A percentile compares a stretch with the other conserved stretches of the same genome.
phyloP scores from a whole-genome alignment of 2,797 vertebrate genomes.

The Rhincodon typus region DNA sequence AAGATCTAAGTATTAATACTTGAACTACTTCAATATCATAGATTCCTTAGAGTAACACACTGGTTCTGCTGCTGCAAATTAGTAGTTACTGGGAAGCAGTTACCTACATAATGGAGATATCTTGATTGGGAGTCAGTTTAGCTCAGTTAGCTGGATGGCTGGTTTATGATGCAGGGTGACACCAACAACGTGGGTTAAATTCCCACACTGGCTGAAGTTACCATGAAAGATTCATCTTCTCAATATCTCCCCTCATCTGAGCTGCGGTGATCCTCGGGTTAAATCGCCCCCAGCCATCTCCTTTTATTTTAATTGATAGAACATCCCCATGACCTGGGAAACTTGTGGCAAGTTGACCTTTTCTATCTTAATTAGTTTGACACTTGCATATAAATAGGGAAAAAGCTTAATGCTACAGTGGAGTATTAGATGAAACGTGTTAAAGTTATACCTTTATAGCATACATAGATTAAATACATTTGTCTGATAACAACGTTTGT shows the following conservation, averaged over 20 bases:
- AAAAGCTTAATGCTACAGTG: background rate
- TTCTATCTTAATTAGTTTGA: background rate
- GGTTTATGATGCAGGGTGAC: no score
- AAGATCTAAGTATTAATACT: background rate
- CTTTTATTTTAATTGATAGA: no score
- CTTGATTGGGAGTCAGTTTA: background rate
- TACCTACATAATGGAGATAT: background rate
- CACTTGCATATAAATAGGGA: background rate
- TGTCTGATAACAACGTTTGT: background rate
- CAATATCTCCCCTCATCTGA: no score
- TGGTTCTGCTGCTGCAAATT: background rate
- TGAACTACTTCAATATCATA: background rate
- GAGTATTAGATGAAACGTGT: background rate
- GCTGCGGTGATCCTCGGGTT: no score
- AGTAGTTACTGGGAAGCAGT: background rate
- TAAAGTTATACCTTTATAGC: background rate
- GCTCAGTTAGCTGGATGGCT: no score
- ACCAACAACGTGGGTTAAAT: no score
- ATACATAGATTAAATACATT: background rate
- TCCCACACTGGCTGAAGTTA: no score
- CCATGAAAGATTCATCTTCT: no score
- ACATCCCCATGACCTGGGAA: no score
- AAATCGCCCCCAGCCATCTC: no score
- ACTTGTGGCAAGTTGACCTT: no score
- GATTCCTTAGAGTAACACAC: background rate